A percentile compares a stretch with the other conserved stretches of the same genome.
Conservation (phyloP, 2,113 vertebrate genomes). For the Percina caprodes region DNA sequence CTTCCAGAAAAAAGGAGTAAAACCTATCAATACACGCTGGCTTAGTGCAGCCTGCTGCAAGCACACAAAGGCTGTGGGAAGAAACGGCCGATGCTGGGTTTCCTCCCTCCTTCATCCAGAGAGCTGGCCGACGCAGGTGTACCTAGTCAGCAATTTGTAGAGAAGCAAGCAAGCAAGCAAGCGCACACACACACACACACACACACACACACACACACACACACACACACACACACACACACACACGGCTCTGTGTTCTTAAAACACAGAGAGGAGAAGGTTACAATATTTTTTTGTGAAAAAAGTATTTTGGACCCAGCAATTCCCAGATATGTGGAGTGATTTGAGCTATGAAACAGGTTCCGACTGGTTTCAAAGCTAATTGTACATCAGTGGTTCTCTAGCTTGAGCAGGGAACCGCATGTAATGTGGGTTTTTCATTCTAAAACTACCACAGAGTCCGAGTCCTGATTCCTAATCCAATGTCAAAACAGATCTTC, state of each 20-base stretch:
- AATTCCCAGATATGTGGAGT: neutral
- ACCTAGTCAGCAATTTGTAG: no score
- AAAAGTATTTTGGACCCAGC: no score
- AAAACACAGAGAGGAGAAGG: neutral
- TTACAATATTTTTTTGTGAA: neutral
- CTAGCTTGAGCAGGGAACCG: neutral
- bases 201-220: no score
- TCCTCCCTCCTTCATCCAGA: no score
- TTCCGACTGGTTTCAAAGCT: neutral
- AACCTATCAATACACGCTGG: no score
- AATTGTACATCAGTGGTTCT: neutral
- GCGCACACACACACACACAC: no score
- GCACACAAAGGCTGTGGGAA: no score
- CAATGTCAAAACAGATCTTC: neutral
- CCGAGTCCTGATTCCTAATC: neutral
- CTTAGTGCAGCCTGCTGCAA: no score
- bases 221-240: neutral
- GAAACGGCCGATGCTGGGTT: no score
- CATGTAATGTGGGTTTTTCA: neutral
- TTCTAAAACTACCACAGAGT: slow-evolving; percentile 5
- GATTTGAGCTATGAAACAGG: neutral
- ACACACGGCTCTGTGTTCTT: neutral
- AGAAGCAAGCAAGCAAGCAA: no score
- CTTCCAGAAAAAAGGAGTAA: no score
- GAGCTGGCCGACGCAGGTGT: no score